Base-by-base conservation (phyloP, 2,888 invertebrate genomes). In the Quadriops clusia region DNA sequence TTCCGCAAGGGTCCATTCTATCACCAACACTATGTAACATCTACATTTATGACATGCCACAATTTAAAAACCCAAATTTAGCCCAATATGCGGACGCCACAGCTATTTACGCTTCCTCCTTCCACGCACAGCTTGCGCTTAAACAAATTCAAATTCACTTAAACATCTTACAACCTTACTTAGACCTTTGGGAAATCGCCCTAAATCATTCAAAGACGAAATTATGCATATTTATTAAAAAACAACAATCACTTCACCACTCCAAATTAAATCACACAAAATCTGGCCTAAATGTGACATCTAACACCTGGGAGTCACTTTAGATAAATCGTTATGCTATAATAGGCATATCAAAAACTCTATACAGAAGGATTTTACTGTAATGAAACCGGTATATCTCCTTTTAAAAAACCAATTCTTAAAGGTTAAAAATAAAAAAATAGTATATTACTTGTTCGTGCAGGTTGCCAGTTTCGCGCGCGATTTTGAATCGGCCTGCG, bases 51-150 rank as follows among this genome's bases (percentile, higher is more conserved):
- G 39, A 44, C 26, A 26, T 44, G 6, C 44, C 43, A 5, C 12
- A 11, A 13, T 5, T 26, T 6, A 10, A 16, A 28, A 11, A 34
- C 7, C 38, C 40, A 8, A 27, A 40, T 16, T 9, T 33, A 14
- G 42, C 43, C 1, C 14, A 41, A 2, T 45, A 34, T 21, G 42
- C 45, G 1, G 44, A 45, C 30, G 47, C 44, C 30, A 42, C 43
- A n/a, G 44, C 42, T 2, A 36, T 46, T 5, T 44, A 44, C 30
- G 23, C 43, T 3, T 36, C 39, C 32, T 41, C 45, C 3, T 39
- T 36, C 21, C 24, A 23, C 16, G 40, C 38, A 7, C 32, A 33
- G 10, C 31, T 39, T 8, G 43, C 42, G 3, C 38, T 33, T 3
- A 39, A 39, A 28, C 35, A 43, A 26, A 27, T 39, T 2, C 41